Evolutionary conservation across 2,113 vertebrate genomes (phyloP), one percentile per base, ranked within the genome.

Genomic region (Podarcis cretensis): DNA sequence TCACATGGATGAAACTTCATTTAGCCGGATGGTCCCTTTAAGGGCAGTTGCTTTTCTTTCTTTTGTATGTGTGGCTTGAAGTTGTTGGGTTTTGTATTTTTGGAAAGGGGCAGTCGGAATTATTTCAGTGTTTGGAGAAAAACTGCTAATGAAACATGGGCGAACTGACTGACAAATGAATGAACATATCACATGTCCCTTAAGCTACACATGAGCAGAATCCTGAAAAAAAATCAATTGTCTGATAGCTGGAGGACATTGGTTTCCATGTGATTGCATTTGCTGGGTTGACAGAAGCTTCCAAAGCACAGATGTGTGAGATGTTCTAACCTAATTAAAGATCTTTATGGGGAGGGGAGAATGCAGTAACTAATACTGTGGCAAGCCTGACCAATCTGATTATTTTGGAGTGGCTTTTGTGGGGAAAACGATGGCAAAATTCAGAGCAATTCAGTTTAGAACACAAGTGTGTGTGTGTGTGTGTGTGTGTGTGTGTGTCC

Each of bases 281-380:
- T 96, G 81, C 90, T 96, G 93, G 90, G 87, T 96, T 95, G 85
- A 94, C 86, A 94, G 93, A 93, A 91, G 89, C 91, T 96, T 92
- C 80, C 57, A 94, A 93, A 94, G 32, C 37, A 2, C 88, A 94
- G 83, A 92, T 90, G 88, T 92, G 73, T 69, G 57, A 94, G 92
- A 93, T 97, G 96, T 95, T 96, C 89, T 94, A 96, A 89, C 93
- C 93, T 96, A 96, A 96, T 96, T 96, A 96, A 96, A 95, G 93
- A 91, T 94, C 30, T 90, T 81, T 83, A 71, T 48, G 89, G 84
- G 89, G 95, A 91, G 10, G 9, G 48, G 48, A 2, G 48, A 92
- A 69, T 92, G 87, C 90, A 95, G 92, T 92, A 94, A 95, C 83
- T 91, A 80, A 92, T 95, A 93, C 93, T 90, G 82, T 92, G 77